Percentiles rank a stretch among this genome's conserved stretches.
These are phyloP conservation scores for Neolamprologus sp. DNA, from an alignment of 2,113 vertebrate genomes.

Conservation along the genomic window DNA sequence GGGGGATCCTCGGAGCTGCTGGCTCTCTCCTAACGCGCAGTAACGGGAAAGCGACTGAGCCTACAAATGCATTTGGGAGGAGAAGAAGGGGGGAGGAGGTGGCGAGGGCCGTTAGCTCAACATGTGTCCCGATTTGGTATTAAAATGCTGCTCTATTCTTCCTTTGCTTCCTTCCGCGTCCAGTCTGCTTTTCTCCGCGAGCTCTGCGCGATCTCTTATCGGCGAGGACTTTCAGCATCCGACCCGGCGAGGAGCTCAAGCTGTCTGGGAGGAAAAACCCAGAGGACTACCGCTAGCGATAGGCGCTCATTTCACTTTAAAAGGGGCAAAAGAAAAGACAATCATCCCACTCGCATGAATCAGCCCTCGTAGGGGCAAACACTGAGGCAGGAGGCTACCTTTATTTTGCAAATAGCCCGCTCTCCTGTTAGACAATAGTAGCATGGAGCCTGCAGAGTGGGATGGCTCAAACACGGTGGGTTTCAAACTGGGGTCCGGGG, in stretches of 20 bases:
- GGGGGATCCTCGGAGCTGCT: not conserved
- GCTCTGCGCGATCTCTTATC: constrained; percentile 2
- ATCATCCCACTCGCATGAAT: not conserved
- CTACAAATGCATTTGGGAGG: constrained; percentile 47
- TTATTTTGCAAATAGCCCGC: constrained; percentile 57
- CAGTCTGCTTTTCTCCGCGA: not conserved
- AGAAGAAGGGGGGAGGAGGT: constrained; percentile 6
- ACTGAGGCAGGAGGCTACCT: not conserved
- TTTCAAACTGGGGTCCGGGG: constrained; percentile 38
- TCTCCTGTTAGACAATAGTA: constrained; percentile 49
- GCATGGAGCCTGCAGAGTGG: constrained; percentile 43
- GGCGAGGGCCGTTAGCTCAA: constrained; percentile 64
- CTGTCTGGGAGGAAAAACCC: not conserved
- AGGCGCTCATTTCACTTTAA: not conserved
- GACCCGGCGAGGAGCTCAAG: constrained; percentile 13
- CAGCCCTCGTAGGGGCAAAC: not conserved
- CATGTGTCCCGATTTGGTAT: constrained; percentile 72
- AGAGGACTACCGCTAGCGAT: not conserved
- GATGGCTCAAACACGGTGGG: constrained; percentile 30
- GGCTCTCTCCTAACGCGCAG: constrained; percentile 16
- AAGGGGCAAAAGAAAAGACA: not conserved
- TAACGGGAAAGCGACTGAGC: constrained; percentile 30
- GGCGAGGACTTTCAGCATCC: constrained; percentile 41
- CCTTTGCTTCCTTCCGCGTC: constrained; percentile 10
- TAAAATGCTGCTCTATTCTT: constrained; percentile 36